Conservation (phyloP, 2,113 vertebrate species). For the Seriola quinqueradiata region DNA sequence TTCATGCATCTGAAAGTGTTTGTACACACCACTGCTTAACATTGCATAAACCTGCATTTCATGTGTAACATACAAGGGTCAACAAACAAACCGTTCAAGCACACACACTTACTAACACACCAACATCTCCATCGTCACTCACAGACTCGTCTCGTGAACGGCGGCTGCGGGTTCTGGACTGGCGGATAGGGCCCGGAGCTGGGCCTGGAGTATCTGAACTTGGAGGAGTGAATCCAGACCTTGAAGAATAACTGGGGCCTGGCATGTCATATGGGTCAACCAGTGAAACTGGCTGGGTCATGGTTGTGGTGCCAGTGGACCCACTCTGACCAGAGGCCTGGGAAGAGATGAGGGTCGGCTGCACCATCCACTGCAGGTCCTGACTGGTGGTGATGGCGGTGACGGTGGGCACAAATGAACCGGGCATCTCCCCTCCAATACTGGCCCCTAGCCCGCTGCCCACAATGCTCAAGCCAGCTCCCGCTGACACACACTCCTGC, state of each 20-base stretch:
- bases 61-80: constrained; percentile 42
- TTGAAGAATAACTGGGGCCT: constrained; percentile 90
- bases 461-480: constrained; percentile 81
- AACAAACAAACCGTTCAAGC: constrained; percentile 65
- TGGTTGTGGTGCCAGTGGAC: constrained; percentile 80
- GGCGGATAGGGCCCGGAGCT: constrained; percentile 82
- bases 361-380: constrained; percentile 98
- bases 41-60: constrained; percentile 24
- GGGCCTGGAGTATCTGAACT: constrained; percentile 81
- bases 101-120: constrained; percentile 83
- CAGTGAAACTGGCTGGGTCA: constrained; percentile 84
- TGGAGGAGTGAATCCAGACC: constrained; percentile 82
- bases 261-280: constrained; percentile 95
- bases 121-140: constrained; percentile 87
- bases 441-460: constrained; percentile 75
- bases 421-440: constrained; percentile 92
- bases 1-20: neutral
- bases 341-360: constrained; percentile 95
- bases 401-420: constrained; percentile 97
- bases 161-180: constrained; percentile 87
- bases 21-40: constrained; percentile 11
- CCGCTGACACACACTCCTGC: constrained; percentile 85
- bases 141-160: constrained; percentile 91
- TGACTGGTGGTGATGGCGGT: constrained; percentile 98
- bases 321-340: constrained; percentile 91